Conservation (phyloP, 2,888 invertebrate species). For the Melanostoma scalare region DNA sequence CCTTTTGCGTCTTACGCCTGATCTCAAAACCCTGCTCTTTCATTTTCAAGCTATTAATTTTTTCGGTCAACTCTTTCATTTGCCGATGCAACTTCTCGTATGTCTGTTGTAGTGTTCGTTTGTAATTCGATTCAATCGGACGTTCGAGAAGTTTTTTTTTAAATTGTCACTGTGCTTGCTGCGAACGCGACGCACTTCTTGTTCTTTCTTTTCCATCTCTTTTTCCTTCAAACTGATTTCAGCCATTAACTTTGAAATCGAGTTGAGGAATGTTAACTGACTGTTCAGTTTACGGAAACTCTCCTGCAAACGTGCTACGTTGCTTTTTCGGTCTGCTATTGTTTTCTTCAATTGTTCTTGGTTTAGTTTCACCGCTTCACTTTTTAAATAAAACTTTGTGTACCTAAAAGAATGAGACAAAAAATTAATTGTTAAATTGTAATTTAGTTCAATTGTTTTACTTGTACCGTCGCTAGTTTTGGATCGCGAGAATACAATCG, state of each 20-base stretch:
- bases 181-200: conserved; percentile 85
- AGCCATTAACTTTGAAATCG: conserved; percentile 79
- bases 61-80: conserved; percentile 83
- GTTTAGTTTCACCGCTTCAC: conserved; percentile 76
- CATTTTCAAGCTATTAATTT: conserved; percentile 82
- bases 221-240: conserved; percentile 80
- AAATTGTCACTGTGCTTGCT: conserved; percentile 88
- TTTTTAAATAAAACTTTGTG: no score
- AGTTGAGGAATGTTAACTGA: conserved; percentile 79
- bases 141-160: conserved; percentile 85
- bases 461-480: no score
- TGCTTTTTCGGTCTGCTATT: conserved; percentile 84
- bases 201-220: conserved; percentile 81
- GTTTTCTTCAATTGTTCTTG: conserved; percentile 80
- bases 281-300: conserved; percentile 85
- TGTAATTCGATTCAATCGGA: conserved; percentile 86
- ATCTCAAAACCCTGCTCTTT: conserved; percentile 83
- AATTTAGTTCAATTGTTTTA: no score
- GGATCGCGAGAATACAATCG: no score
- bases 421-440: no score
- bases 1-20: conserved; percentile 85
- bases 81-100: conserved; percentile 84
- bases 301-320: conserved; percentile 84
- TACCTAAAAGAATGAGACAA: no score
- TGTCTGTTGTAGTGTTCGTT: conserved; percentile 83